Percentiles rank a stretch among this genome's conserved stretches.
phyloP scores from a whole-genome alignment of 2,113 vertebrate genomes.

The Eptesicus fuscus region DNA sequence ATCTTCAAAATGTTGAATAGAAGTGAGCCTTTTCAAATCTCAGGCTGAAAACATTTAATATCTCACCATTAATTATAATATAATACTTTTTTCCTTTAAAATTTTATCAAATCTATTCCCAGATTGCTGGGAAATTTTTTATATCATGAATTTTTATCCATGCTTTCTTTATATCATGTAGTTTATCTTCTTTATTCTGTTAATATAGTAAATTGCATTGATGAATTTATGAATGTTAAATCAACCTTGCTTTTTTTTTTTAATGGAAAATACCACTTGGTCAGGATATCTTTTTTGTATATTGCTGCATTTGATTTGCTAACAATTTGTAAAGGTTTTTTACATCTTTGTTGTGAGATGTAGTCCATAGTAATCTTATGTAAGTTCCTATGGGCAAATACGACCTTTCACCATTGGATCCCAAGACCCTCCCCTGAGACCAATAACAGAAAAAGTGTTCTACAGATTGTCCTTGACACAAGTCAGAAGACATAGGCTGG shows the following conservation, averaged over 20 bases:
- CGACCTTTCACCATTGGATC: background rate
- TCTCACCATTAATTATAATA: constrained; percentile 9
- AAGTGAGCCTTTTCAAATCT: background rate
- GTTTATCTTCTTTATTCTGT: background rate
- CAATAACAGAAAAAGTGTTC: background rate
- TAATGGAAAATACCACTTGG: background rate
- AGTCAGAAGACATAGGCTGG: background rate
- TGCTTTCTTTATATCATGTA: background rate
- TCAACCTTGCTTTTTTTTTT: background rate
- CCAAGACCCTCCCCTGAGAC: background rate
- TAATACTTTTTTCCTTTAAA: background rate
- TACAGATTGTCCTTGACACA: background rate
- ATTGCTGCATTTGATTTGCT: background rate
- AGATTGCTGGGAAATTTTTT: background rate
- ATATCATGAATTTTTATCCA: background rate
- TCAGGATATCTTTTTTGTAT: background rate
- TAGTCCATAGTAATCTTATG: background rate
- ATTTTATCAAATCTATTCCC: background rate
- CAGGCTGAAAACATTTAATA: background rate
- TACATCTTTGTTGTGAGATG: background rate
- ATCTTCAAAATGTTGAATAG: background rate
- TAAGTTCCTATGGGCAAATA: background rate
- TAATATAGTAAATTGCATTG: background rate
- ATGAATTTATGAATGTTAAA: background rate
- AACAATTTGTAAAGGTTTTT: background rate